Evolutionary conservation across 2,888 invertebrate species (phyloP).

Genomic region (Dendrolimus houi): DNA sequence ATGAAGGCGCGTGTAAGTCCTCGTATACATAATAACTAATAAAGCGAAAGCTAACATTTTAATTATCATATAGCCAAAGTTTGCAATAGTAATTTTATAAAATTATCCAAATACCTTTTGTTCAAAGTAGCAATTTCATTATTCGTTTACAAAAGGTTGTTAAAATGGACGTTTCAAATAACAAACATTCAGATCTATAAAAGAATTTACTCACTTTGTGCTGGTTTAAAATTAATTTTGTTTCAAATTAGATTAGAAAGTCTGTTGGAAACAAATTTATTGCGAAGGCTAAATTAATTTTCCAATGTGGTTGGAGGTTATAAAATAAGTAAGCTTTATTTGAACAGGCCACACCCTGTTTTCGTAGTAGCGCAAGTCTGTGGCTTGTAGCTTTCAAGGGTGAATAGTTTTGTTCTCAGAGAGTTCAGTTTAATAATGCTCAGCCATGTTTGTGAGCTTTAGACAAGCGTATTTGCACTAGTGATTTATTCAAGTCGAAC

Average conservation of each 20-base stretch:
- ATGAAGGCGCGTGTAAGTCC: no score
- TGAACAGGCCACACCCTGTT: not conserved
- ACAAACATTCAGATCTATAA: not conserved
- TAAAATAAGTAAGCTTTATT: not conserved
- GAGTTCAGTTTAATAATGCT: slow-evolving; percentile 53
- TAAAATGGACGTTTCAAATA: not conserved
- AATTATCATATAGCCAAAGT: no score
- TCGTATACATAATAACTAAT: no score
- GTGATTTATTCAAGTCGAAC: slow-evolving; percentile 53
- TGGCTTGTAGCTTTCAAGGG: not conserved
- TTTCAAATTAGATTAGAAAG: not conserved
- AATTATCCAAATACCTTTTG: no score
- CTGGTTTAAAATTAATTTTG: not conserved
- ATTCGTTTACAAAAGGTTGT: not conserved
- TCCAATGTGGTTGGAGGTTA: not conserved
- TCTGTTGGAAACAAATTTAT: not conserved
- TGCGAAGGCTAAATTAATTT: not conserved
- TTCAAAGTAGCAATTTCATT: not conserved
- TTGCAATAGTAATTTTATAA: no score
- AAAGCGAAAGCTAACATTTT: no score
- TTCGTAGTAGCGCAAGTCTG: not conserved
- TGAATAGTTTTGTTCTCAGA: slow-evolving; percentile 25
- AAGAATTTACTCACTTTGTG: not conserved
- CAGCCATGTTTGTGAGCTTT: slow-evolving; percentile 51
- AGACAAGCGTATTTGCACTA: slow-evolving; percentile 40